Percentiles rank a stretch among this genome's conserved stretches.
These are phyloP conservation scores for Streptopelia turtur DNA, from an alignment of 2,797 vertebrate species.

Conservation along the genomic window DNA sequence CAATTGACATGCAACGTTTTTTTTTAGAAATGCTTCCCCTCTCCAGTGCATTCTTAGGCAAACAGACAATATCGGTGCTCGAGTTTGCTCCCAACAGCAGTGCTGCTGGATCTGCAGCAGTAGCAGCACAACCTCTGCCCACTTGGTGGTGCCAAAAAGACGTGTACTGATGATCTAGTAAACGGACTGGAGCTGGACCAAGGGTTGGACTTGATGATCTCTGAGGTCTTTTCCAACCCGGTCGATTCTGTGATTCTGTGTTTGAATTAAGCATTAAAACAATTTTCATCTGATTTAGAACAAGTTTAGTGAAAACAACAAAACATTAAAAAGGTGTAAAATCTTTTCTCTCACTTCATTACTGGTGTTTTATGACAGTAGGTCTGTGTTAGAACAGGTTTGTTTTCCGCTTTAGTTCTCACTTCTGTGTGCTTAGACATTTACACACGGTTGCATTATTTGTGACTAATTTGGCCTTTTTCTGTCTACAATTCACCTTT, in stretches of 20 bases:
- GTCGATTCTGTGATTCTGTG: too few relatives aligned
- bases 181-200: too few relatives aligned
- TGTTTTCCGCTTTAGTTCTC: neutral
- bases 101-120: neutral
- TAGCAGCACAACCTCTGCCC: neutral
- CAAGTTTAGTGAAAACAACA: neutral
- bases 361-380: neutral
- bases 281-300: neutral
- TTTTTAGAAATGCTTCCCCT: neutral
- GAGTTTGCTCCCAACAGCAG: neutral
- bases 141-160: constrained; percentile 3
- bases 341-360: neutral
- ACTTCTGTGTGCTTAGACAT: neutral
- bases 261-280: neutral
- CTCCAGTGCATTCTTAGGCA: neutral
- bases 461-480: neutral
- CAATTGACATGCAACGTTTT: accelerated
- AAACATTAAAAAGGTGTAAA: neutral
- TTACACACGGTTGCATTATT: neutral
- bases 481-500: neutral
- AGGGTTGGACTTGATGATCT: too few relatives aligned
- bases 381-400: neutral
- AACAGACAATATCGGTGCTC: too few relatives aligned
- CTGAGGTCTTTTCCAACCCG: too few relatives aligned
- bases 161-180: too few relatives aligned